Conservation (phyloP, 1,140 invertebrate genomes). For the Drosophila teissieri region DNA sequence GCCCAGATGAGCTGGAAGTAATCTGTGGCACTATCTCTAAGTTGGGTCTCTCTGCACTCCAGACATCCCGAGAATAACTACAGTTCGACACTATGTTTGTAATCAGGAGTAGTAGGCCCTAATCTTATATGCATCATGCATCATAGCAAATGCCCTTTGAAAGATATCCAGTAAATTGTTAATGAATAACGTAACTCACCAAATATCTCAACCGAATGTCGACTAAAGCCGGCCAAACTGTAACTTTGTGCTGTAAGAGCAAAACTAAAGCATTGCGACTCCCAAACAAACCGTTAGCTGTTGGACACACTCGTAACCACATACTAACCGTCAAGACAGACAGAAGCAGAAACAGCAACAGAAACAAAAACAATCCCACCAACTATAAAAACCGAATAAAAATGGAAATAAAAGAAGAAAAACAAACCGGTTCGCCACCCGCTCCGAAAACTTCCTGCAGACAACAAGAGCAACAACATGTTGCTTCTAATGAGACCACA, state of each 20-base stretch:
- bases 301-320: conserved; percentile 2
- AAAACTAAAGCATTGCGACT: not conserved
- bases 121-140: too few species aligned
- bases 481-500: conserved; percentile 61
- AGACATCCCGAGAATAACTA: too few species aligned
- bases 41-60: not conserved
- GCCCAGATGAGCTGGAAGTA: not conserved
- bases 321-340: not conserved
- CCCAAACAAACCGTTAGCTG: conserved; percentile 1
- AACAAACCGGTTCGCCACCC: conserved; percentile 57
- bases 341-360: too few species aligned
- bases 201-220: too few species aligned
- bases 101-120: too few species aligned
- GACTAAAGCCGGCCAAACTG: not conserved
- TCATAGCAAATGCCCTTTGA: too few species aligned
- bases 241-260: not conserved
- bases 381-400: conserved; percentile 8
- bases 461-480: conserved; percentile 33
- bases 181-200: too few species aligned
- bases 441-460: conserved; percentile 39
- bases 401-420: conserved; percentile 23
- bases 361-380: not conserved
- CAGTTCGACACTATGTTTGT: too few species aligned
- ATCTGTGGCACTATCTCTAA: not conserved
- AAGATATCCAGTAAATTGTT: too few species aligned